These are phyloP conservation scores for Cromileptes altivelis DNA, from an alignment of 2,113 vertebrate genomes.

Conservation along the genomic window DNA sequence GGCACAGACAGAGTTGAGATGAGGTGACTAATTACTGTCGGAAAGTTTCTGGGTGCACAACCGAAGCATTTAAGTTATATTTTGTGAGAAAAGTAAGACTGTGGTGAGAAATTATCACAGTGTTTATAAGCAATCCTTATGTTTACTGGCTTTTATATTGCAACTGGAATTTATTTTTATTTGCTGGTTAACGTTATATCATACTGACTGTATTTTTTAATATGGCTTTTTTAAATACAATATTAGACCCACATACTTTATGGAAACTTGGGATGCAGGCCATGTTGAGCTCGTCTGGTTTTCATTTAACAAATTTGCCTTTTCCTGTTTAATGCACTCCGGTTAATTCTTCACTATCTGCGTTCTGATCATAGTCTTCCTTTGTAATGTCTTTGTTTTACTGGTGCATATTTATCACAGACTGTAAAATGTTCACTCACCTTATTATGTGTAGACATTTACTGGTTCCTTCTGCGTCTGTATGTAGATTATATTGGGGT, in stretches of 20 bases:
- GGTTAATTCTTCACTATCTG: conserved; percentile 39
- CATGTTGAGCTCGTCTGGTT: background rate
- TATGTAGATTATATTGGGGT: conserved; percentile 43
- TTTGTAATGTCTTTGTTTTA: conserved; percentile 30
- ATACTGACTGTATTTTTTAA: background rate
- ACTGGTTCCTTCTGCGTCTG: conserved; percentile 38
- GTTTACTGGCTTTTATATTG: no score
- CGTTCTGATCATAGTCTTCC: conserved; percentile 33
- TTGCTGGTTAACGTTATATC: background rate
- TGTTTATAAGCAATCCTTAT: no score
- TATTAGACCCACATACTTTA: background rate
- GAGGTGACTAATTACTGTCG: background rate
- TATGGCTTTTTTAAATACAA: background rate
- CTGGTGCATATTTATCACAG: conserved; percentile 38
- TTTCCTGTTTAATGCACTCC: conserved; percentile 32
- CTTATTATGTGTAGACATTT: conserved; percentile 37
- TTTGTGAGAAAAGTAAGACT: background rate
- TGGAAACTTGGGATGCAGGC: conserved; percentile 3
- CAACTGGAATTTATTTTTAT: background rate
- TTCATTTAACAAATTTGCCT: conserved; percentile 22
- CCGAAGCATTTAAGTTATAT: background rate
- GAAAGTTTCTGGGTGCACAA: background rate
- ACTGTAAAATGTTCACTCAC: conserved; percentile 41
- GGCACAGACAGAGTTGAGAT: conserved; percentile 12
- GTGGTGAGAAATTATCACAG: background rate